Evolutionary conservation across 2,797 vertebrate genomes (phyloP).

Genomic region (Hypotaenidia philippensis): DNA sequence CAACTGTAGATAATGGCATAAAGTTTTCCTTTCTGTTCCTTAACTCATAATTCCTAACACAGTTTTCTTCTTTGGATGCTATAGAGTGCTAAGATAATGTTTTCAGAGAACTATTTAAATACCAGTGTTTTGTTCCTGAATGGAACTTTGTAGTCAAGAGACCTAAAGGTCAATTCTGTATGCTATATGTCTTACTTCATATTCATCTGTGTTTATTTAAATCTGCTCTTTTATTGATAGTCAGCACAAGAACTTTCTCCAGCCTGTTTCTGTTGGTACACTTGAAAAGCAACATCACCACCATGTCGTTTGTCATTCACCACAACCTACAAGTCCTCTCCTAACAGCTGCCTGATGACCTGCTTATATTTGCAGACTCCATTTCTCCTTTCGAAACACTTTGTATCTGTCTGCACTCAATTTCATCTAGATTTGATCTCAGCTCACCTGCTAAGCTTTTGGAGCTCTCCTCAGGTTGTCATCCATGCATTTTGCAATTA

Average conservation of each 20-base stretch:
- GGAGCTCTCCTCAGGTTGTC: background rate
- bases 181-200: fast-evolving
- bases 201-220: background rate
- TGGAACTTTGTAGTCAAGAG: background rate
- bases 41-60: fast-evolving
- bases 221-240: background rate
- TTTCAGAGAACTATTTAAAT: background rate
- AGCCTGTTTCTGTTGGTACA: background rate
- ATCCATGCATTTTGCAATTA: background rate
- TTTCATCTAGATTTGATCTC: background rate
- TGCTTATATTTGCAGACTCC: background rate
- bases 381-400: background rate
- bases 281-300: background rate
- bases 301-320: background rate
- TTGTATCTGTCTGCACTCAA: background rate
- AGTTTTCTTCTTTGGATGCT: background rate
- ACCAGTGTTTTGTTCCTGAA: background rate
- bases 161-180: background rate
- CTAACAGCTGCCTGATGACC: background rate
- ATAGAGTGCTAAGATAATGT: background rate
- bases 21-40: background rate
- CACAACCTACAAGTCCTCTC: background rate
- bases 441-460: background rate
- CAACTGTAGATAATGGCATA: background rate
- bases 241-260: background rate